These are phyloP conservation scores for Jacana jacana DNA, from an alignment of 2,113 vertebrate genomes.

Conservation along the genomic window DNA sequence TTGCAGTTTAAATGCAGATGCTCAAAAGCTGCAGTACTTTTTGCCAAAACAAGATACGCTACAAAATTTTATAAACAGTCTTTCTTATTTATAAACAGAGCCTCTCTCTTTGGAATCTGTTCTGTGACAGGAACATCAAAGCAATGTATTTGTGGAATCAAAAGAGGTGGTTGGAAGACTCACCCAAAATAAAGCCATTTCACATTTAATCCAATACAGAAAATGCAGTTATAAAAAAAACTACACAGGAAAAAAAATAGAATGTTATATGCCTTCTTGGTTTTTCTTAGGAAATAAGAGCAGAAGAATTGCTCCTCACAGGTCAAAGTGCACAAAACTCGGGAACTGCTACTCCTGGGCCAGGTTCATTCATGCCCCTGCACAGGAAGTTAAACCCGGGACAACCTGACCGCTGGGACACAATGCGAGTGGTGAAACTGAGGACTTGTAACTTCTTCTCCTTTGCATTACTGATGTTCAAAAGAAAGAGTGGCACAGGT, in stretches of 20 bases:
- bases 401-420: not conserved
- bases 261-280: not conserved
- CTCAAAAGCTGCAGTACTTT: not conserved
- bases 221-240: no score
- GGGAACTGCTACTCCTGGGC: not conserved
- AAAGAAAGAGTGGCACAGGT: not conserved
- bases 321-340: not conserved
- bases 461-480: not conserved
- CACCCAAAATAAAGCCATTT: not conserved
- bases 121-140: not conserved
- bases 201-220: no score
- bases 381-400: not conserved
- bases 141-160: not conserved
- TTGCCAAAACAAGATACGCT: not conserved
- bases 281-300: not conserved
- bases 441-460: not conserved
- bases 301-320: not conserved
- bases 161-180: not conserved
- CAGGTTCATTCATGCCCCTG: not conserved
- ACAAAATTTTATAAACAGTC: not conserved
- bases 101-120: not conserved
- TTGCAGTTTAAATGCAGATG: not conserved
- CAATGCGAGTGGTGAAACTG: not conserved
- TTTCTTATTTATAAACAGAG: not conserved
- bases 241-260: no score